A percentile compares a stretch with the other conserved stretches of the same genome.
These are phyloP conservation scores for Chrysogorgia sp. DNA, from an alignment of 92 coral and sea anemone genomes.

Conservation along the genomic window DNA sequence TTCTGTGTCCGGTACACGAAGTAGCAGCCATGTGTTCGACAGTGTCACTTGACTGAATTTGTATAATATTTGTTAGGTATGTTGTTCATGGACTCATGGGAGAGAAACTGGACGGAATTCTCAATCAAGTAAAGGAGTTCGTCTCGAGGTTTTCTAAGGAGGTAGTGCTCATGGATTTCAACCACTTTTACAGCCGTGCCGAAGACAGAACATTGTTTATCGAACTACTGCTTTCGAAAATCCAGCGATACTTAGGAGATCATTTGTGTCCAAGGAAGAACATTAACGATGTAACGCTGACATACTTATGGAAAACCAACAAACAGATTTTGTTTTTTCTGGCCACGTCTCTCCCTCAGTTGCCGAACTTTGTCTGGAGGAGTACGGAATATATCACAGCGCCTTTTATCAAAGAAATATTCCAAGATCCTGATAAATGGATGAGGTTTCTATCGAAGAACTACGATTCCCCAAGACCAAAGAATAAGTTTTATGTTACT, in stretches of 20 bases:
- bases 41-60: too few relatives aligned
- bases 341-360: neutral
- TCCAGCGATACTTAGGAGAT: neutral
- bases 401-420: slow-evolving; percentile 1
- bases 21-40: too few relatives aligned
- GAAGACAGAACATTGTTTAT: neutral
- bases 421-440: slow-evolving; percentile 32
- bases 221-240: neutral
- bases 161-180: slow-evolving; percentile 12
- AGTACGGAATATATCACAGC: neutral
- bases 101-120: slow-evolving; percentile 4
- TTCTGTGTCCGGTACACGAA: too few relatives aligned
- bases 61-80: slow-evolving; percentile 19
- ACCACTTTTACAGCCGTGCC: neutral
- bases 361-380: slow-evolving; percentile 15
- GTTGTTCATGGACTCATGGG: slow-evolving; percentile 18
- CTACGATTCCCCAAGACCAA: slow-evolving; percentile 1
- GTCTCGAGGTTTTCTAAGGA: slow-evolving; percentile 2
- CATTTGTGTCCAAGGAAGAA: slow-evolving; percentile 21
- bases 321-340: slow-evolving; percentile 15
- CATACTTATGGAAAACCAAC: slow-evolving; percentile 1
- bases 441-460: neutral
- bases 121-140: slow-evolving; percentile 12
- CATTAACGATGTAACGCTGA: neutral
- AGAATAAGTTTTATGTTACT: slow-evolving; percentile 8